Conservation (phyloP, 1,140 invertebrate species). For the Drosophila ercepeae region DNA sequence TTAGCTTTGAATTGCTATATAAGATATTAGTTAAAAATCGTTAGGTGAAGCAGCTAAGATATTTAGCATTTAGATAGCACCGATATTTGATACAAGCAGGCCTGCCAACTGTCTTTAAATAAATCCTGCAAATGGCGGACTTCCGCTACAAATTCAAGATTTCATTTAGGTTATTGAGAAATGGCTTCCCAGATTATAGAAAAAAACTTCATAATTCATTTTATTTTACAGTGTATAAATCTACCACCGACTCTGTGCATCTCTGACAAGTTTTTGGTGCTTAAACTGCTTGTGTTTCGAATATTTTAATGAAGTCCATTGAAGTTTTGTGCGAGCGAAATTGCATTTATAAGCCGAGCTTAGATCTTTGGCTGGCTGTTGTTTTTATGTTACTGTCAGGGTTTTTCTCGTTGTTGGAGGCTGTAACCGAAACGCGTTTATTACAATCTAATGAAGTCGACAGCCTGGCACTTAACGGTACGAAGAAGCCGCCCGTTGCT, state of each 20-base stretch:
- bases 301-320: slow-evolving; percentile 82
- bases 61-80: too few species aligned
- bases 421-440: slow-evolving; percentile 74
- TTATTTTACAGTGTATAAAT: slow-evolving; percentile 14
- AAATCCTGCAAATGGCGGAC: too few species aligned
- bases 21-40: too few species aligned
- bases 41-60: too few species aligned
- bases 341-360: slow-evolving; percentile 77
- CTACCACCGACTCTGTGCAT: not conserved
- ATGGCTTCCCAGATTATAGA: too few species aligned
- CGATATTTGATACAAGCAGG: too few species aligned
- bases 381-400: slow-evolving; percentile 78
- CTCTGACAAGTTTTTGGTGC: slow-evolving; percentile 71
- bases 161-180: too few species aligned
- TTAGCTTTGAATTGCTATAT: too few species aligned
- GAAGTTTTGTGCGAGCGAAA: slow-evolving; percentile 79
- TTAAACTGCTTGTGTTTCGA: slow-evolving; percentile 80
- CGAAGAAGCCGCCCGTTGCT: slow-evolving; percentile 44
- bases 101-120: too few species aligned
- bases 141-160: too few species aligned
- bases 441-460: slow-evolving; percentile 82
- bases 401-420: slow-evolving; percentile 57
- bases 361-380: slow-evolving; percentile 53
- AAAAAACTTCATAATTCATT: too few species aligned
- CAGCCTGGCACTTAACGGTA: slow-evolving; percentile 79